phyloP scores from a whole-genome alignment of 2,888 invertebrate species.

The Heterodera filipjevi region DNA sequence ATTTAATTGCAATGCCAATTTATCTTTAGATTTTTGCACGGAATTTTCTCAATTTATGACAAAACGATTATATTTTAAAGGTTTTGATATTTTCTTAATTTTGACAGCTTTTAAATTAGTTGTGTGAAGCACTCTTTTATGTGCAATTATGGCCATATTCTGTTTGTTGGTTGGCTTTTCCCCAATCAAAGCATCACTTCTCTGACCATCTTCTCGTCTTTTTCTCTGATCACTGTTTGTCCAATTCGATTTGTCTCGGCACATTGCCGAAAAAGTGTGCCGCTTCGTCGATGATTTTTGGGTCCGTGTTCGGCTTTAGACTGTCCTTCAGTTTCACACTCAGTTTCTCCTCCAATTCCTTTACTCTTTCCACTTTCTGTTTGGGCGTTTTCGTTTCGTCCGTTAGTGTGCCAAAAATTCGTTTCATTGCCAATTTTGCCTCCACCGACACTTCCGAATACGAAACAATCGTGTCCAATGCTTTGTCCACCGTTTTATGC shows the following conservation, averaged over 20 bases:
- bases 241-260: neutral
- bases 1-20: too few relatives aligned
- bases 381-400: constrained; percentile 11
- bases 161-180: neutral
- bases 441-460: constrained; percentile 15
- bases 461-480: neutral
- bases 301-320: neutral
- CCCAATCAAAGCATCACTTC: neutral
- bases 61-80: too few relatives aligned
- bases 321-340: neutral
- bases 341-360: neutral
- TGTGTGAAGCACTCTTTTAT: too few relatives aligned
- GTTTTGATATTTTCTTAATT: too few relatives aligned
- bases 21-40: too few relatives aligned
- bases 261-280: neutral
- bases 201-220: neutral
- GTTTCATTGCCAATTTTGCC: constrained; percentile 9
- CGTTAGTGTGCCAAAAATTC: neutral
- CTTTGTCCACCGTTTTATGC: neutral
- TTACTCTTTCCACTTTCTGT: neutral
- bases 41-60: too few relatives aligned
- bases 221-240: neutral
- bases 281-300: neutral
- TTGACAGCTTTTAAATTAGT: too few relatives aligned
- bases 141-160: too few relatives aligned